Evolutionary conservation across 2,797 vertebrate species (phyloP).

Genomic region (Pelodytes ibericus): DNA sequence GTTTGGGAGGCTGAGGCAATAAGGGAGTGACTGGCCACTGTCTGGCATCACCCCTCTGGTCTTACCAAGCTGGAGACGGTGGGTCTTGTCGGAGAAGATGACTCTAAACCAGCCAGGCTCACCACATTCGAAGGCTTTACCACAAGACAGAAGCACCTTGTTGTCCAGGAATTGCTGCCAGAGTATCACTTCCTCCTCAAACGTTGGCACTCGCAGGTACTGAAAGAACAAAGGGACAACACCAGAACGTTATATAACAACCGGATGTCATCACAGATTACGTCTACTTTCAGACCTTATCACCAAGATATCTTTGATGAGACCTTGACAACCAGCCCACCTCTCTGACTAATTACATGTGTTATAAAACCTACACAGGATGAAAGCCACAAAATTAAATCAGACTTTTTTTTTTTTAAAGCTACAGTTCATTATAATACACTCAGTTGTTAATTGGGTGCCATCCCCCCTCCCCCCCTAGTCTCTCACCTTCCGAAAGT

Average conservation of each 20-base stretch:
- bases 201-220: conserved; percentile 83
- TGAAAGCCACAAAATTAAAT: too few relatives aligned
- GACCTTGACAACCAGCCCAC: too few relatives aligned
- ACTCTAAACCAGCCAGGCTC: conserved; percentile 95
- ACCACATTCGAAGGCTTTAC: conserved; percentile 86
- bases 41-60: neutral
- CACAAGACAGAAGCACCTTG: conserved; percentile 85
- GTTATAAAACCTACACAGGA: too few relatives aligned
- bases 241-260: neutral
- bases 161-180: conserved; percentile 87
- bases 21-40: too few relatives aligned
- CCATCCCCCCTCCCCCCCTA: neutral
- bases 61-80: conserved; percentile 83
- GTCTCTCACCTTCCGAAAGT: conserved; percentile 87
- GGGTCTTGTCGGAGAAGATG: conserved; percentile 83
- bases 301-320: too few relatives aligned
- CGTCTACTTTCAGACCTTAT: too few relatives aligned
- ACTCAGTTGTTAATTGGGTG: too few relatives aligned
- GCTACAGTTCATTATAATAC: too few relatives aligned
- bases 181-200: conserved; percentile 83
- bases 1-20: too few relatives aligned
- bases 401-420: too few relatives aligned
- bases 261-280: too few relatives aligned
- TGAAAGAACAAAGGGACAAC: conserved; percentile 58
- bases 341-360: too few relatives aligned